Percentiles rank a stretch among this genome's conserved stretches.
Evolutionary conservation across 2,888 invertebrate genomes (phyloP).

Genomic region (Dynastes maya): DNA sequence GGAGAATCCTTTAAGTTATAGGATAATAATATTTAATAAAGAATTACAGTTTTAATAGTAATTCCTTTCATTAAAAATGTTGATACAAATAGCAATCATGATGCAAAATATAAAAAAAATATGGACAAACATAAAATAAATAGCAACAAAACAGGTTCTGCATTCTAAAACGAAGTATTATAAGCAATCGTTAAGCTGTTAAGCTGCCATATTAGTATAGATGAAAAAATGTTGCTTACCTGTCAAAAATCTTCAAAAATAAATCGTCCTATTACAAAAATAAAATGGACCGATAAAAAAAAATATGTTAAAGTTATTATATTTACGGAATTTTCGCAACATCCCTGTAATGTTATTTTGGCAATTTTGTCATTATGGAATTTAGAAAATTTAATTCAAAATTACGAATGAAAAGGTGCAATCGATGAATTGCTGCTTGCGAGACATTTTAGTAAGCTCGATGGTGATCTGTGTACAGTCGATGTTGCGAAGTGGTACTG

Average conservation of each 20-base stretch:
- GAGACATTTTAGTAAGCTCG: conserved; percentile 32
- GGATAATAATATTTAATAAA: too few relatives aligned
- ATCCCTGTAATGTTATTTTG: conserved; percentile 21
- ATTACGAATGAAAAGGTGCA: neutral
- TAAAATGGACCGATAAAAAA: conserved; percentile 41
- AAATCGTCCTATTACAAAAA: conserved; percentile 29
- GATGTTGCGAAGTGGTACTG: conserved; percentile 25
- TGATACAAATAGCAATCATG: too few relatives aligned
- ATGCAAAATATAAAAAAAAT: too few relatives aligned
- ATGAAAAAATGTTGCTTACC: conserved; percentile 47
- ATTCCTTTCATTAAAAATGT: too few relatives aligned
- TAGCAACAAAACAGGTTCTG: neutral
- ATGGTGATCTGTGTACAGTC: neutral
- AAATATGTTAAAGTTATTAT: conserved; percentile 37
- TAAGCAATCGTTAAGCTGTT: conserved; percentile 20
- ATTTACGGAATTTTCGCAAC: conserved; percentile 27
- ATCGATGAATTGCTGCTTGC: neutral
- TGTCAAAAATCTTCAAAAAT: conserved; percentile 49
- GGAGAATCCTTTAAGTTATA: too few relatives aligned
- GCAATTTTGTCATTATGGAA: neutral
- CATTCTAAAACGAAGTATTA: neutral
- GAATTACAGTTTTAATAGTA: too few relatives aligned
- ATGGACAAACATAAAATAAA: neutral
- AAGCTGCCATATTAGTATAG: conserved; percentile 46
- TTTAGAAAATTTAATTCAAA: neutral